Conservation (phyloP, 2,797 vertebrate species). For the Liparis tanakae region DNA sequence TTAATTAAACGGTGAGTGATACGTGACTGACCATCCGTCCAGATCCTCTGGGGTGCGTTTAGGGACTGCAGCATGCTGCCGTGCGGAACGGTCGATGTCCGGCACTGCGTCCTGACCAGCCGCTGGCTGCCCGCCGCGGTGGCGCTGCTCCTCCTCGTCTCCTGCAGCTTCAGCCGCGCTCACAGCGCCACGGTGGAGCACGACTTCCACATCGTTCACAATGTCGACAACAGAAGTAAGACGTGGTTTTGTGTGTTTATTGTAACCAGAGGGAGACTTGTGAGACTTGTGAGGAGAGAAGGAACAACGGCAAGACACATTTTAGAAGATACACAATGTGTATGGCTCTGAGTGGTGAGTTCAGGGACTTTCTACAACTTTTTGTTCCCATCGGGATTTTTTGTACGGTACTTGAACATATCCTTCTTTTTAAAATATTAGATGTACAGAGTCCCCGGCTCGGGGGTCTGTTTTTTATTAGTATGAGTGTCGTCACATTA, state of each 20-base stretch:
- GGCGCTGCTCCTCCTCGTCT: conserved; percentile 83
- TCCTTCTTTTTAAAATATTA: not conserved
- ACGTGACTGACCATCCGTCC: conserved; percentile 5
- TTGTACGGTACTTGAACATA: not conserved
- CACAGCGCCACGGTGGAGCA: conserved; percentile 88
- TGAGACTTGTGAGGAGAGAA: not conserved
- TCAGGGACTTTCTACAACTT: not conserved
- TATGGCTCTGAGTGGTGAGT: not conserved
- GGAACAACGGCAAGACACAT: not conserved
- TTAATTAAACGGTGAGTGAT: not conserved
- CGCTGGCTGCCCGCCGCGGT: conserved; percentile 80
- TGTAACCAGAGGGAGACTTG: not conserved
- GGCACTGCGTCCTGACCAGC: conserved; percentile 67
- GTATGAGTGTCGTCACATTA: not conserved
- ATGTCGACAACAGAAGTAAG: conserved; percentile 94
- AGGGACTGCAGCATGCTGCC: conserved; percentile 75
- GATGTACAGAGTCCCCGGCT: not conserved
- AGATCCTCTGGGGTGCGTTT: conserved; percentile 61
- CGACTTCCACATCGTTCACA: conserved; percentile 85
- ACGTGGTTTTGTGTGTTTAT: not conserved
- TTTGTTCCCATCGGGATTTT: not conserved
- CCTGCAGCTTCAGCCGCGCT: conserved; percentile 76
- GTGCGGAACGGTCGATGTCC: conserved; percentile 60
- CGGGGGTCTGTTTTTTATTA: too few species aligned
- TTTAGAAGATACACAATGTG: not conserved